These are phyloP conservation scores for Aradus depressus DNA, from an alignment of 2,888 invertebrate species.

Conservation along the genomic window DNA sequence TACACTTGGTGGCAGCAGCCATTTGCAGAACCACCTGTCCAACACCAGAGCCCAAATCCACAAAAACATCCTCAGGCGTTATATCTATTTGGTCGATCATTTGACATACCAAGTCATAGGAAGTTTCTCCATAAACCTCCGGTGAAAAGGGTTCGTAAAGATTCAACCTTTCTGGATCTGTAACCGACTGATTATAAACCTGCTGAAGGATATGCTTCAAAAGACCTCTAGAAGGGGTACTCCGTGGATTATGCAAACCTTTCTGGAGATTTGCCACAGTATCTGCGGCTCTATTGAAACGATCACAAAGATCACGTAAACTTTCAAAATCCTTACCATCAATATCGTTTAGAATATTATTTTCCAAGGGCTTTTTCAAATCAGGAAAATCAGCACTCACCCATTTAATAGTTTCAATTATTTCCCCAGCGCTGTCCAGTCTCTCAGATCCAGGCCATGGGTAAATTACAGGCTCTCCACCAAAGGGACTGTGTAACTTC, in stretches of 20 bases:
- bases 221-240: conserved; percentile 72
- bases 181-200: conserved; percentile 94
- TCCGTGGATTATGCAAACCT: conserved; percentile 48
- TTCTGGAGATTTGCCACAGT: conserved; percentile 84
- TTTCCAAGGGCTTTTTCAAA: conserved; percentile 83
- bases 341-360: conserved; percentile 76
- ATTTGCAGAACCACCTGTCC: conserved; percentile 98
- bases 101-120: conserved; percentile 91
- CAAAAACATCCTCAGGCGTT: conserved; percentile 86
- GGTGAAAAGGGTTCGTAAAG: conserved; percentile 99
- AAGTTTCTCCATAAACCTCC: conserved; percentile 97
- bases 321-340: conserved; percentile 68
- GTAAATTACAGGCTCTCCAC: conserved; percentile 15
- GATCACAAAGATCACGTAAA: conserved; percentile 84
- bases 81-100: conserved; percentile 95
- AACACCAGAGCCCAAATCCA: conserved; percentile 96
- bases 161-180: conserved; percentile 93
- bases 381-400: conserved; percentile 93
- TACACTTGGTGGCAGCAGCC: conserved; percentile 91
- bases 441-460: conserved; percentile 17
- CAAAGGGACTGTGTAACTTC: conserved; percentile 26
- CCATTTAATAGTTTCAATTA: conserved; percentile 51
- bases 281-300: conserved; percentile 88
- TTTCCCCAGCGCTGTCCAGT: conserved; percentile 11
- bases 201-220: conserved; percentile 91